Conservation (phyloP, 2,113 vertebrate species). For the Carassius gibelio region DNA sequence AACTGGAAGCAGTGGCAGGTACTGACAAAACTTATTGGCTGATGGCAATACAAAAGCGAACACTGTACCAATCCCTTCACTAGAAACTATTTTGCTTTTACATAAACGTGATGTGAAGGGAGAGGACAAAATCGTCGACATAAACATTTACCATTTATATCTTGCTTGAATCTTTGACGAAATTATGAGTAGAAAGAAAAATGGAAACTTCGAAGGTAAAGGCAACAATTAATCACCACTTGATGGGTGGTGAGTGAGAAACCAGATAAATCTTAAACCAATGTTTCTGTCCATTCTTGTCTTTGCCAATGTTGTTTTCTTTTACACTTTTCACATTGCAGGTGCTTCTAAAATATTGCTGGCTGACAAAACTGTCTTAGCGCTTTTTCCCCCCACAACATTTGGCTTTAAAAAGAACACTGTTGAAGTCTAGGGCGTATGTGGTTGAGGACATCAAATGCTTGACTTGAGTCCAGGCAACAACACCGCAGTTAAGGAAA, state of each 20-base stretch:
- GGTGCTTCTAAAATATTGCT: constrained; percentile 57
- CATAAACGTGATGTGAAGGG: too few relatives aligned
- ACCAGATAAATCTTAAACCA: neutral
- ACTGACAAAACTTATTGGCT: neutral
- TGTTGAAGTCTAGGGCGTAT: constrained; percentile 66
- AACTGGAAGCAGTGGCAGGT: too few relatives aligned
- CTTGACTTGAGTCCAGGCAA: constrained; percentile 65
- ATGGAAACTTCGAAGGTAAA: neutral
- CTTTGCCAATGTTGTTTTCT: constrained; percentile 49
- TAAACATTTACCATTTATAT: neutral
- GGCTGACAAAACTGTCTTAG: constrained; percentile 27
- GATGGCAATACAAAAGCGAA: neutral
- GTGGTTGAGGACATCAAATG: constrained; percentile 67
- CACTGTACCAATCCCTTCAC: neutral
- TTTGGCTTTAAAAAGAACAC: constrained; percentile 62
- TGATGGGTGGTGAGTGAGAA: neutral
- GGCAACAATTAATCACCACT: neutral
- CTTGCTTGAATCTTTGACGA: neutral
- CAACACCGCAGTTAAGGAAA: constrained; percentile 71
- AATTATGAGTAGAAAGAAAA: neutral
- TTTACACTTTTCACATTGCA: constrained; percentile 53
- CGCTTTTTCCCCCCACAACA: constrained; percentile 47
- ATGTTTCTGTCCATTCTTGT: constrained; percentile 25
- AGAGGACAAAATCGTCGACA: neutral
- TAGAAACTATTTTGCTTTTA: neutral